Conservation (phyloP, 1,140 invertebrate genomes). For the Phenacoccus solenopsis region DNA sequence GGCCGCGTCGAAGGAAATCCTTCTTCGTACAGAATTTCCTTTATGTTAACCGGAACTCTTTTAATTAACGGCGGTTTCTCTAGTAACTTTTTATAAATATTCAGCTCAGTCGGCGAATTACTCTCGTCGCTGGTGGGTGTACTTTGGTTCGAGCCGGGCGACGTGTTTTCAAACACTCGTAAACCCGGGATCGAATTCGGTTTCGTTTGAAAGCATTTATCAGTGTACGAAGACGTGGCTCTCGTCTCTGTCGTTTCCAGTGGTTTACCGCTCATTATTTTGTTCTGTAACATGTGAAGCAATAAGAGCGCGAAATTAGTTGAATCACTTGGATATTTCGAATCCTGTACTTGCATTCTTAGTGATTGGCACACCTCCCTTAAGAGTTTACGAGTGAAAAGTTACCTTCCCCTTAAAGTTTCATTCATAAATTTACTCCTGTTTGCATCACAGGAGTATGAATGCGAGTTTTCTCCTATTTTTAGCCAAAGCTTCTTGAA, state of each 20-base stretch:
- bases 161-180: conserved; percentile 3
- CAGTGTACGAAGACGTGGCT: not conserved
- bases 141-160: conserved; percentile 36
- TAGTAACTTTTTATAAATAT: conserved; percentile 62
- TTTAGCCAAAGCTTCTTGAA: no score
- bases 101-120: conserved; percentile 75
- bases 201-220: not conserved
- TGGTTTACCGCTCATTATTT: not conserved
- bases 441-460: no score
- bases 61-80: conserved; percentile 75
- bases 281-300: no score
- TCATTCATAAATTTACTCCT: no score
- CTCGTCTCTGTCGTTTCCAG: no score
- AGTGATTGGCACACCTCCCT: no score
- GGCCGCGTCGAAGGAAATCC: conserved; percentile 3
- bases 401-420: no score
- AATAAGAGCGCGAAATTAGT: no score
- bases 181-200: not conserved
- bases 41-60: conserved; percentile 31
- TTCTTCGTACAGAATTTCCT: not conserved
- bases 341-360: no score
- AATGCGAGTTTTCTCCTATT: no score
- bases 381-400: no score
- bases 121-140: conserved; percentile 72
- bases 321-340: no score